A percentile compares a stretch with the other conserved stretches of the same genome.
Evolutionary conservation across 2,888 invertebrate species (phyloP).

Genomic region (Gari tellinella): DNA sequence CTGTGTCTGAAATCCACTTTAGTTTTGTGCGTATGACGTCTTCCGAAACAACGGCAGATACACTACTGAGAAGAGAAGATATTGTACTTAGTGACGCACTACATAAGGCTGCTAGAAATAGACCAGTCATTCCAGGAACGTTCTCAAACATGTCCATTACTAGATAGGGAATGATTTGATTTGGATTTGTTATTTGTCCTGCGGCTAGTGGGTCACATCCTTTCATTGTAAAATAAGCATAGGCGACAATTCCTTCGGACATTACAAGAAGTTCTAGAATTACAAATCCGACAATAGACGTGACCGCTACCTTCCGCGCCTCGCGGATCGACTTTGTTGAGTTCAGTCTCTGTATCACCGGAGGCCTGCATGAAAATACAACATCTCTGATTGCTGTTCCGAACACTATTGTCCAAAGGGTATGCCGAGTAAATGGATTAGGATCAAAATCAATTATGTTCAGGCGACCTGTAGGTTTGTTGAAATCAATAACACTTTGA

Average conservation of each 20-base stretch:
- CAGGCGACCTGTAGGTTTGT: constrained; percentile 8
- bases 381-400: constrained; percentile 5
- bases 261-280: constrained; percentile 8
- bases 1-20: neutral
- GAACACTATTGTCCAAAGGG: constrained; percentile 12
- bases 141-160: constrained; percentile 14
- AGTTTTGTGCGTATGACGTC: neutral
- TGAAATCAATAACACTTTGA: constrained; percentile 1
- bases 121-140: constrained; percentile 4
- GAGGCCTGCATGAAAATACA: constrained; percentile 1
- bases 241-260: constrained; percentile 21
- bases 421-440: constrained; percentile 14
- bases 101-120: constrained; percentile 10
- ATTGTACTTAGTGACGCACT: constrained; percentile 17
- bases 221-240: constrained; percentile 12
- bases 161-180: constrained; percentile 13
- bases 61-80: constrained; percentile 12
- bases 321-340: constrained; percentile 8
- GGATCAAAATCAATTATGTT: constrained; percentile 18
- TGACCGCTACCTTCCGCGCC: constrained; percentile 13
- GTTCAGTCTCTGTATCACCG: constrained; percentile 13
- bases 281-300: constrained; percentile 2
- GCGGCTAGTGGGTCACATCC: constrained; percentile 20
- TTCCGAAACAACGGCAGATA: constrained; percentile 12
- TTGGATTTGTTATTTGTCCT: constrained; percentile 16